Evolutionary conservation across 2,888 invertebrate species (phyloP), one percentile per base, ranked within the genome.

Genomic region (Calephelis perditalis): DNA sequence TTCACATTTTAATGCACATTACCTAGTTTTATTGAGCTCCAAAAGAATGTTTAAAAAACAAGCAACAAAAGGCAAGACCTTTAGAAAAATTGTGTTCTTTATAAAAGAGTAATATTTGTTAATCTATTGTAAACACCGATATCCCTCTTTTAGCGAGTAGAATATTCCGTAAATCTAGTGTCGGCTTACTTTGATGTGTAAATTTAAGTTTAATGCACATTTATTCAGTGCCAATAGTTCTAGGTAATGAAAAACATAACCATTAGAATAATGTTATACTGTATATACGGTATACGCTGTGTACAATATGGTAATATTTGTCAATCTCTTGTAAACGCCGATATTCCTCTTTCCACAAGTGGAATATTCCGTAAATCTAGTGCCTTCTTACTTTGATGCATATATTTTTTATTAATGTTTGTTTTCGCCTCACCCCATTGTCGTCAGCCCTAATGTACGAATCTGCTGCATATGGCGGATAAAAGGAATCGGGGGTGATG

Each of bases 371-470:
- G 26, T 11, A 63, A 61, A 63, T 52, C 46, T 45, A 45, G 35
- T 52, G 58, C 57, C 43, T 56, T 56, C 54, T 56, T 60, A 60
- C 56, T 75, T 79, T 87, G 84, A 87, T 88, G 85, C 88, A 86
- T 86, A 52, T 35, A 88, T 87, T 86, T 81, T 78, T 87, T 88
- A 88, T 88, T 87, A 89, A 88, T 87, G 87, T 81, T 78, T 78
- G 86, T 85, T 88, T 88, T 89, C 87, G 84, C 81, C 77, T 82
- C 81, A 76, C 79, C 74, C 81, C 77, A 86, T 89, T 89, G 86
- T 89, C 78, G 84, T 75, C 71, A 75, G 76, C 75, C 77, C 66
- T 86, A 84, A 86, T 85, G 81, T 77, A 78, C 79, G 79, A 80
- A 83, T 82, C 81, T 80, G 75, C 76, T 80, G 84, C 82, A 83